Evolutionary conservation across 1,140 invertebrate species (phyloP).

Genomic region (Meloidogyne exigua): DNA sequence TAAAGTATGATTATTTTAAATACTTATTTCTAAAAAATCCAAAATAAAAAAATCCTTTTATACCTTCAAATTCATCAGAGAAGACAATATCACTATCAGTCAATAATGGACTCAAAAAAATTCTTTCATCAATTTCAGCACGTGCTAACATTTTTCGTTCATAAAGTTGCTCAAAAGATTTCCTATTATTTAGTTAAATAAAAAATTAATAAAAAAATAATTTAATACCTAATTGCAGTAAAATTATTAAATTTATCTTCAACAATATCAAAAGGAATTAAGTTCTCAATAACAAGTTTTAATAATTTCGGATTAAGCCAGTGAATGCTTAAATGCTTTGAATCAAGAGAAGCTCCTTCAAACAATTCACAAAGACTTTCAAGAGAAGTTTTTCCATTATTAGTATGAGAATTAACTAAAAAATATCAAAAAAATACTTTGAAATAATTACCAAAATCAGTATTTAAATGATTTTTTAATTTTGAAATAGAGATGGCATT

Average conservation of each 20-base stretch:
- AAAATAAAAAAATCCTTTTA: neutral
- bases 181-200: constrained; percentile 26
- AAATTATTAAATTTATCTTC: constrained; percentile 39
- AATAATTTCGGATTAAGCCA: constrained; percentile 78
- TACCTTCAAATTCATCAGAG: constrained; percentile 61
- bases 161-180: constrained; percentile 73
- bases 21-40: no score
- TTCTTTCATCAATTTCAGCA: constrained; percentile 92
- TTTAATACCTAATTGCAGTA: neutral
- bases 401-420: constrained; percentile 17
- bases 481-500: constrained; percentile 31
- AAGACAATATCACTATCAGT: constrained; percentile 74
- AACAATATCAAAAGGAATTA: constrained; percentile 21
- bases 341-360: constrained; percentile 78
- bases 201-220: neutral
- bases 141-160: constrained; percentile 85
- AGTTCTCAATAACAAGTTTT: constrained; percentile 76
- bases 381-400: constrained; percentile 29
- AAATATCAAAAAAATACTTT: constrained; percentile 4
- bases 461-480: constrained; percentile 42
- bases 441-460: constrained; percentile 39
- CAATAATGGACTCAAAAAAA: constrained; percentile 71
- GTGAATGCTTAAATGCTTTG: constrained; percentile 84
- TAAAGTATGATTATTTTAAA: no score
- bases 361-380: constrained; percentile 78